These are phyloP conservation scores for Nyctalus aviator DNA, from an alignment of 2,797 vertebrate species.

Conservation along the genomic window DNA sequence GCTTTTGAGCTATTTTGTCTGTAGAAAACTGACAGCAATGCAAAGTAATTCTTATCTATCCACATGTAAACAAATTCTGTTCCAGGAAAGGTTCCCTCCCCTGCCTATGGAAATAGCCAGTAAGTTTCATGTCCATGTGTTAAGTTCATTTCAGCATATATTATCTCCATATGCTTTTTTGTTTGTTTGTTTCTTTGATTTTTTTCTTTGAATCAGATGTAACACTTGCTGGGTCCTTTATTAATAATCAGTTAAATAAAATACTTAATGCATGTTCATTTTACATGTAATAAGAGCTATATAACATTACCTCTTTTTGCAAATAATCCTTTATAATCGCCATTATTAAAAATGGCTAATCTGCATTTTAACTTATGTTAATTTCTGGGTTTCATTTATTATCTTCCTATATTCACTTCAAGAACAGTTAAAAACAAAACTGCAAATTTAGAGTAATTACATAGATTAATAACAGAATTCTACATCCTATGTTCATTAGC, in stretches of 20 bases:
- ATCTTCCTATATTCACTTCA: not conserved
- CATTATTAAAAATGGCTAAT: conserved; percentile 28
- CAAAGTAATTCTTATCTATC: conserved; percentile 37
- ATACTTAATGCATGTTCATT: not conserved
- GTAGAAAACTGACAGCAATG: not conserved
- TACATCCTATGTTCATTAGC: not conserved
- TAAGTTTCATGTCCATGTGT: not conserved
- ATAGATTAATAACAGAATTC: not conserved
- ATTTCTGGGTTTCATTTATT: not conserved
- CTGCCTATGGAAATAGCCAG: not conserved
- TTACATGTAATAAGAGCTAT: conserved; percentile 17
- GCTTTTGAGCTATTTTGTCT: conserved; percentile 24
- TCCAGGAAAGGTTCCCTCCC: not conserved
- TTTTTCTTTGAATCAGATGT: not conserved
- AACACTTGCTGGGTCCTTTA: not conserved
- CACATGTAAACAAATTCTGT: conserved; percentile 14
- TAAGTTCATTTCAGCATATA: not conserved
- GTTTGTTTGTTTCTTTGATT: not conserved
- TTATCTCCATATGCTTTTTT: conserved; percentile 9
- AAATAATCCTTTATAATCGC: conserved; percentile 26
- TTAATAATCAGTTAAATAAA: not conserved
- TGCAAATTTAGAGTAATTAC: not conserved
- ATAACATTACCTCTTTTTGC: conserved; percentile 14
- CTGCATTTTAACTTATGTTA: conserved; percentile 45
- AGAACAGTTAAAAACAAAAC: conserved; percentile 4